Evolutionary conservation across 2,888 invertebrate species (phyloP), one percentile per base, ranked within the genome.

Genomic region (Griposia aprilina): DNA sequence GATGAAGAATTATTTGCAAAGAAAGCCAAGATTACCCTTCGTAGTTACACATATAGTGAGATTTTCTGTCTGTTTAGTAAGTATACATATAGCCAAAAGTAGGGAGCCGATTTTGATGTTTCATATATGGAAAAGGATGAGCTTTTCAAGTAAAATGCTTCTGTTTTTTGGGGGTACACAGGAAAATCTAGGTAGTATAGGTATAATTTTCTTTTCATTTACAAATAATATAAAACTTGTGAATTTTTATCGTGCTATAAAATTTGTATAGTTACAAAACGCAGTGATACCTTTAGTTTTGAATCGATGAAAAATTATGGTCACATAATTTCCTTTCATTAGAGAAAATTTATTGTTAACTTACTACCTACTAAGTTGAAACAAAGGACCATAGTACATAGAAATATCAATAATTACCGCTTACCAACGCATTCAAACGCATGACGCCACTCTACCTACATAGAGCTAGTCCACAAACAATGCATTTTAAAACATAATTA

Each of bases 401-500:
- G 11, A 65, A 52, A 52, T 0, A 23, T n/a, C 30, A 45, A 65
- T 66, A 59, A 52, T 45, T 36, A 79, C 57, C 15, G 65, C 30
- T 57, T 30, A 15, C 36, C 20, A 17, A 52, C 36, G 59, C 36
- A 77, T 60, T 65, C 65, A 68, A 48, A 78, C 36, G 48, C 63
- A 63, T 23, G 48, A 1, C 23, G 4, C 17, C 17, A 11, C 26
- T 15, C 45, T 45, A 80, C 76, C 20, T 57, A 20, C 15, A 74
- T 69, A 82, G 78, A 72, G 80, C 78, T 72, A 84, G 82, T 79
- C 88, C 74, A 75, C 73, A 87, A 80, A 92, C 91, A 92, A 90
- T 91, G 89, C 88, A 85, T 88, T 90, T 91, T 85, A 84, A 86
- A 92, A 92, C 86, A 90, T 91, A 91, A 93, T 92, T 92, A 92